Base-by-base conservation (phyloP, 2,888 invertebrate genomes). In the Pecten maximus region DNA sequence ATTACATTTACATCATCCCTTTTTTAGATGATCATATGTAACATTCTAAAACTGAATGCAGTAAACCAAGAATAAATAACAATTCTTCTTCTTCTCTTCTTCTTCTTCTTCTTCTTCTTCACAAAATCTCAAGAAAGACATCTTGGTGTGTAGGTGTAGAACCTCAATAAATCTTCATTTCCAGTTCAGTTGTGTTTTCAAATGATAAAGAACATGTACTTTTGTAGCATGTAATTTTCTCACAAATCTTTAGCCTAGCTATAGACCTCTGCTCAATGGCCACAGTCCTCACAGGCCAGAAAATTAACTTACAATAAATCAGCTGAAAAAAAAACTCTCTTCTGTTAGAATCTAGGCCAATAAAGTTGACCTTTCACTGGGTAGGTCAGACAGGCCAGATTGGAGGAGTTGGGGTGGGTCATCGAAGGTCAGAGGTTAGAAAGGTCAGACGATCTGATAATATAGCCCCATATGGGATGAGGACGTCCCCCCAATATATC, bases 381-480 rank as follows among this genome's bases (percentile, higher is more conserved):
- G 12, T 2, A 28, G 74, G 74, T 74, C 74, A 74, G 74, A 74
- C 74, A 74, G 28, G 23, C 10, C 8, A 28, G 74, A 74, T 74
- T 74, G 74, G 74, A 35, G 74, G 28, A 74, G 74, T 74, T 28
- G 74, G 35, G 23, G 28, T 28, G 74, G n/a, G 35, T 74, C 10
- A 16, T 2, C 35, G 35, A 35, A 28, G 74, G 74, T 74, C 74
- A 35, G 35, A 74, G 74, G 74, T 74, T 19, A 74, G 74, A 74
- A 74, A 74, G 74, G 74, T 74, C 74, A 74, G 35, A 74, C 74
- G 74, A 74, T 74, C 35, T 74, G 74, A 74, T 74, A 74, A 74
- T 74, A 74, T 15, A 74, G 28, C 74, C 35, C 74, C 74, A 74
- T 74, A 74, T 74, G 74, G 74, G 35, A 35, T 28, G 16, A 74